These are phyloP conservation scores for Heterodera filipjevi DNA, from an alignment of 2,888 invertebrate species.

Conservation along the genomic window DNA sequence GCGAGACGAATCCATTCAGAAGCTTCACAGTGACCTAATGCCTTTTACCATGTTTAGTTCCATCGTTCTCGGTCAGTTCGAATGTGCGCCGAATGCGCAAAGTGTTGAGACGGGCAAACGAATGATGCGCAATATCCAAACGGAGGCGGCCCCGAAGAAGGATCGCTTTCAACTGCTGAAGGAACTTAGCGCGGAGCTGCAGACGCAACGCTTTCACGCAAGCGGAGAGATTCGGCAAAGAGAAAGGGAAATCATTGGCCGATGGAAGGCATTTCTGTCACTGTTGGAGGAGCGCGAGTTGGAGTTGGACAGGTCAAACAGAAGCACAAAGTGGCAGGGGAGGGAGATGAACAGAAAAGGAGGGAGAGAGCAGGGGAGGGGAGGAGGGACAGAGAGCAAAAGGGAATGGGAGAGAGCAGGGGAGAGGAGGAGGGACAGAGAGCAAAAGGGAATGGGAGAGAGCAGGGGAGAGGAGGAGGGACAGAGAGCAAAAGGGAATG, in stretches of 20 bases:
- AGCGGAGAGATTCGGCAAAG: conserved; percentile 76
- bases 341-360: too few species aligned
- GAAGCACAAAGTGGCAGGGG: neutral
- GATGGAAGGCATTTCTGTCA: conserved; percentile 82
- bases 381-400: neutral
- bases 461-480: too few species aligned
- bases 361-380: too few species aligned
- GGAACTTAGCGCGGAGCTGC: conserved; percentile 88
- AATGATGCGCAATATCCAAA: conserved; percentile 43
- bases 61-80: conserved; percentile 68
- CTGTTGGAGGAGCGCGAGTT: conserved; percentile 77
- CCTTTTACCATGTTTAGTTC: conserved; percentile 75
- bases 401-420: too few species aligned
- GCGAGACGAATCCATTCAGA: neutral
- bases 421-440: too few species aligned
- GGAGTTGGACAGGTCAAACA: conserved; percentile 69
- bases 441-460: too few species aligned
- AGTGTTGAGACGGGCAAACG: conserved; percentile 43
- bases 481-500: too few species aligned
- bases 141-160: conserved; percentile 70
- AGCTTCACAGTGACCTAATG: neutral
- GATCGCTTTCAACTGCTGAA: conserved; percentile 91
- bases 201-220: conserved; percentile 87
- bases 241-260: conserved; percentile 56
- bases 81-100: conserved; percentile 25